Base-by-base conservation (phyloP, 2,888 invertebrate genomes). In the Chymomyza amoena region DNA sequence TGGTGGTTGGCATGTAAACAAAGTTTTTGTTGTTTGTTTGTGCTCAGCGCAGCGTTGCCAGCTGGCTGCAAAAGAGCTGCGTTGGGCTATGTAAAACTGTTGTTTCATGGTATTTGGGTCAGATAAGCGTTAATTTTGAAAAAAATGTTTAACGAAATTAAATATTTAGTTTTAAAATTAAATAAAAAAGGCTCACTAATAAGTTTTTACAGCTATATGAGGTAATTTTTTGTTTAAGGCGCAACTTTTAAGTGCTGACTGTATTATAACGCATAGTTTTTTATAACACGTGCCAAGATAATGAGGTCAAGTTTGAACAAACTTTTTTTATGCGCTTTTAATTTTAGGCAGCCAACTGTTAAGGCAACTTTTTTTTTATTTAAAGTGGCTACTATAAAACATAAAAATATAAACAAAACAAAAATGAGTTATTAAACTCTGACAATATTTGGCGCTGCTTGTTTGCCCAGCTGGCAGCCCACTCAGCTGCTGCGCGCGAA, bases 1-100 rank as follows among this genome's bases (percentile, higher is more conserved):
- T 76, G 61, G 61, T 79, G 77, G 79, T 81, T 81, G 75, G 79
- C 80, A 77, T 82, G 87, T 89, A 80, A 87, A 85, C 88, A 82
- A 84, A 72, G 71, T 76, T 70, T 73, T 78, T 69, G 77, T 56
- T 76, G 70, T 87, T 84, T 80, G 84, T 82, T 84, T 84, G 70
- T 69, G 67, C 69, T 69, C 64, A 16, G 57, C n/a, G 60, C 75
- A 75, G 88, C 77, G 89, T 80, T 89, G 89, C 83, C 84, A 80
- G 9, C 39, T 13, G 32, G 51, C 16, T 13, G 50, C 5, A 4
- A 59, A 32, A n/a, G 6, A 20, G 3, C 20, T 13, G 0, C 15
- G 1, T 60, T 32, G 4, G 25, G 10, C 13, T 10, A 3, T 45
- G 39, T 45, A 45, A 45, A 45, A 13, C 13, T 45, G 13, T 45